phyloP scores from a whole-genome alignment of 2,797 vertebrate genomes.

The Galago senegalensis region DNA sequence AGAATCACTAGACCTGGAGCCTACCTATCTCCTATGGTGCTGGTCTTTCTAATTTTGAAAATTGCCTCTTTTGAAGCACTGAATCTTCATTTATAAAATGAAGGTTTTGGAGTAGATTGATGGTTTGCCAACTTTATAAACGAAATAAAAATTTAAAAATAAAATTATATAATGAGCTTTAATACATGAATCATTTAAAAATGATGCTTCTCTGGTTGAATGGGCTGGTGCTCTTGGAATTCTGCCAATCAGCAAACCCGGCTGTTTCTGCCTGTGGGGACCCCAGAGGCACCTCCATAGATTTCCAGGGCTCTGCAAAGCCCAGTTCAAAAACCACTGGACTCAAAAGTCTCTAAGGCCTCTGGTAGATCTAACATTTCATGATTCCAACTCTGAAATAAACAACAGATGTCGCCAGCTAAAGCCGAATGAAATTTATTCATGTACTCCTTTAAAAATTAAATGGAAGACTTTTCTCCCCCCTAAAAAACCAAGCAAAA shows the following conservation, averaged over 20 bases:
- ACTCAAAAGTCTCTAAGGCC: constrained; percentile 71
- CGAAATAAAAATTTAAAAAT: constrained; percentile 57
- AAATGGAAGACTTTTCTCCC: constrained; percentile 79
- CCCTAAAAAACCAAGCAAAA: constrained; percentile 81
- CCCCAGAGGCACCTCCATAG: constrained; percentile 2
- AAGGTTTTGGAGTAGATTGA: constrained; percentile 51
- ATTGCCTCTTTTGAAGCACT: neutral
- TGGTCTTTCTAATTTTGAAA: neutral
- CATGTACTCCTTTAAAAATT: constrained; percentile 80
- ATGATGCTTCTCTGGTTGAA: constrained; percentile 49
- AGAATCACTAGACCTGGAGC: neutral
- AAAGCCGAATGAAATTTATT: constrained; percentile 82
- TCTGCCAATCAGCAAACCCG: constrained; percentile 43
- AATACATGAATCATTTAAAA: constrained; percentile 64
- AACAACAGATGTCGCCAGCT: constrained; percentile 85
- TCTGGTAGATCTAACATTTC: constrained; percentile 81
- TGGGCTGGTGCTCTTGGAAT: constrained; percentile 56
- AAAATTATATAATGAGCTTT: constrained; percentile 58
- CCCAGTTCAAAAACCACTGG: constrained; percentile 79
- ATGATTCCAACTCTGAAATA: constrained; percentile 82
- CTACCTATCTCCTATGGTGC: neutral
- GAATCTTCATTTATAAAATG: constrained; percentile 55
- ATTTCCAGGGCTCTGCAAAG: constrained; percentile 51
- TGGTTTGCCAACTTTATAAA: constrained; percentile 69
- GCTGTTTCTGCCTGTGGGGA: constrained; percentile 48